These are phyloP conservation scores for Rutpela maculata DNA, from an alignment of 2,888 invertebrate genomes.

Conservation along the genomic window DNA sequence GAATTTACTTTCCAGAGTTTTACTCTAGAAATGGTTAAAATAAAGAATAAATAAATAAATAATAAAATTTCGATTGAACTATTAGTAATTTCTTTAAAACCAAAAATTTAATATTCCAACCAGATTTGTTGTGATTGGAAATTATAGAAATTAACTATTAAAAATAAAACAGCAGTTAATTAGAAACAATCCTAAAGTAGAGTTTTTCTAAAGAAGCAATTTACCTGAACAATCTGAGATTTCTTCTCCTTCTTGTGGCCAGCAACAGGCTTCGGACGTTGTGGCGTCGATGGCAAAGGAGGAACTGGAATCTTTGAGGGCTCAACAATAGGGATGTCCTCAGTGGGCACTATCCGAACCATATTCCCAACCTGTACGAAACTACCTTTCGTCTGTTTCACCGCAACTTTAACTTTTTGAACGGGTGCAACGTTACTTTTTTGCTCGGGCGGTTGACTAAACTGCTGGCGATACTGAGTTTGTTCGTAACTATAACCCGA, in stretches of 20 bases:
- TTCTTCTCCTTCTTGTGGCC: constrained; percentile 8
- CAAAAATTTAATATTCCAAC: too few relatives aligned
- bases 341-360: constrained; percentile 78
- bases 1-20: too few relatives aligned
- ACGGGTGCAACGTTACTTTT: not conserved
- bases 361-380: constrained; percentile 78
- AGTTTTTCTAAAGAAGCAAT: not conserved
- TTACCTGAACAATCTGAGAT: constrained; percentile 30
- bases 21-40: too few relatives aligned
- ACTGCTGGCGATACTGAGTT: constrained; percentile 37
- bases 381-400: constrained; percentile 41
- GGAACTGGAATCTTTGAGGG: not conserved
- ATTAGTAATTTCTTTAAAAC: too few relatives aligned
- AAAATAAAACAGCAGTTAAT: too few relatives aligned
- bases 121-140: too few relatives aligned
- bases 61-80: too few relatives aligned
- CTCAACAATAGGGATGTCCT: constrained; percentile 50
- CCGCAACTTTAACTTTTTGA: not conserved
- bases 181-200: too few relatives aligned
- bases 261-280: not conserved
- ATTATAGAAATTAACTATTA: too few relatives aligned
- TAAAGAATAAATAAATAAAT: too few relatives aligned
- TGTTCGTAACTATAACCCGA: constrained; percentile 49
- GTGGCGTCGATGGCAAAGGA: not conserved
- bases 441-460: constrained; percentile 11